Evolutionary conservation across 2,888 invertebrate species (phyloP), one percentile per base, ranked within the genome.

Genomic region (Acanthosepion pharaonis): DNA sequence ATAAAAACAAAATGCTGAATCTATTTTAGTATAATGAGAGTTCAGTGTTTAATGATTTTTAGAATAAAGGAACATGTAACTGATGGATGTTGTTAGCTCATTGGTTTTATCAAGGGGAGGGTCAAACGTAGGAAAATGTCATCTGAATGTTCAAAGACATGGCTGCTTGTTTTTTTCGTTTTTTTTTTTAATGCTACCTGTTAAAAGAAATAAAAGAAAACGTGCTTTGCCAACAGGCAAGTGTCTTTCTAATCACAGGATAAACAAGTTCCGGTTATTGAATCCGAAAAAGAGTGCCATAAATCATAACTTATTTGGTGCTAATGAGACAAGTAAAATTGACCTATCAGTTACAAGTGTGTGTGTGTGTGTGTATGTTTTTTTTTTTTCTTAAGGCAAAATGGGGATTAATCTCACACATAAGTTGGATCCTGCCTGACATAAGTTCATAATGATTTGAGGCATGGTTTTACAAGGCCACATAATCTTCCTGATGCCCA

Each of bases 261-360:
- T 78, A 78, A 78, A 33, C n/a, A n/a, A 78, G 78, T 78, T 78
- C 78, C 78, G 78, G 78, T n/a, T 78, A 78, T 78, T 33, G 78
- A 42, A 78, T 78, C 78, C 18, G n/a, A 5, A 78, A n/a, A 78
- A n/a, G 15, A 11, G 33, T n/a, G 33, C 33, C 78, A 78, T 78
- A 78, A 78, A 78, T 78, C 78, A 78, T 78, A 78, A 78, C 78
- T 18, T n/a, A 78, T 78, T 78, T 78, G 33, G n/a, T 15, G 33
- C 78, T 78, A 78, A 78, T 78, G 78, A 78, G 78, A 78, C 78
- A 78, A 15, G 78, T 78, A n/a, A 15, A 33, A 78, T 78, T 78
- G 78, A 15, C 78, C 33, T 78, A 78, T 78, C n/a, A 33, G 33
- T 78, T 15, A 11, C 78, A 33, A 78, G 33, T 9, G 1, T 64